These are phyloP conservation scores for Isoperla grammatica DNA, from an alignment of 2,888 invertebrate species.

Conservation along the genomic window DNA sequence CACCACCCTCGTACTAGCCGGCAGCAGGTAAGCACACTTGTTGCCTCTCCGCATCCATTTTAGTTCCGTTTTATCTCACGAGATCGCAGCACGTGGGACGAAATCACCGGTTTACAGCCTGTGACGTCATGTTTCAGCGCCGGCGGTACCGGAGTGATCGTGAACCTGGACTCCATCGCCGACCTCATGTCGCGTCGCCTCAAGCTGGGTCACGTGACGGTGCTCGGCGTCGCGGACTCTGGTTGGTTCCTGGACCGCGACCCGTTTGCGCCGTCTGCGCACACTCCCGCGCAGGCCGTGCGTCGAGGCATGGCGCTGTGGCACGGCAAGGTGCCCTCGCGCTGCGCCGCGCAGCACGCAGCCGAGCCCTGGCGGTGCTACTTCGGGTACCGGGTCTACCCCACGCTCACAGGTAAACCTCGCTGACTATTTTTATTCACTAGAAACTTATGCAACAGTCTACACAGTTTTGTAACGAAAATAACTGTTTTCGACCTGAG, in stretches of 20 bases:
- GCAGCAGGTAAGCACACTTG: conserved; percentile 36
- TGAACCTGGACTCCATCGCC: conserved; percentile 79
- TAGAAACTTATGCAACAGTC: no score
- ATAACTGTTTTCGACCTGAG: no score
- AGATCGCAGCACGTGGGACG: no score
- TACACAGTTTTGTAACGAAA: no score
- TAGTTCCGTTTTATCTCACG: no score
- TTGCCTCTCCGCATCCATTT: no score
- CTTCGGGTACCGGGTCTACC: conserved; percentile 84
- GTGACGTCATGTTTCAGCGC: conserved; percentile 61
- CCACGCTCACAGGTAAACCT: conserved; percentile 74
- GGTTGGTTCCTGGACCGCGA: conserved; percentile 92
- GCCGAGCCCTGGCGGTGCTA: conserved; percentile 86
- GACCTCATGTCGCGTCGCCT: conserved; percentile 59
- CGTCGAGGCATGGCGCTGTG: conserved; percentile 71
- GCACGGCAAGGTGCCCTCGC: conserved; percentile 72
- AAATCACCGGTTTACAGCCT: no score
- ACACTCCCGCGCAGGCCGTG: conserved; percentile 59
- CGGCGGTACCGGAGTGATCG: conserved; percentile 89
- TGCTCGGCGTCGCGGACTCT: conserved; percentile 84
- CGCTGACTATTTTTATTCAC: no score
- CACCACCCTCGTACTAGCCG: conserved; percentile 73
- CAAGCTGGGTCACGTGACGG: conserved; percentile 53
- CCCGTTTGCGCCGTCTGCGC: conserved; percentile 54
- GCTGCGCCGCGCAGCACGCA: conserved; percentile 63